These are phyloP conservation scores for Leptodactylus fuscus DNA, from an alignment of 2,113 vertebrate genomes.

Conservation along the genomic window DNA sequence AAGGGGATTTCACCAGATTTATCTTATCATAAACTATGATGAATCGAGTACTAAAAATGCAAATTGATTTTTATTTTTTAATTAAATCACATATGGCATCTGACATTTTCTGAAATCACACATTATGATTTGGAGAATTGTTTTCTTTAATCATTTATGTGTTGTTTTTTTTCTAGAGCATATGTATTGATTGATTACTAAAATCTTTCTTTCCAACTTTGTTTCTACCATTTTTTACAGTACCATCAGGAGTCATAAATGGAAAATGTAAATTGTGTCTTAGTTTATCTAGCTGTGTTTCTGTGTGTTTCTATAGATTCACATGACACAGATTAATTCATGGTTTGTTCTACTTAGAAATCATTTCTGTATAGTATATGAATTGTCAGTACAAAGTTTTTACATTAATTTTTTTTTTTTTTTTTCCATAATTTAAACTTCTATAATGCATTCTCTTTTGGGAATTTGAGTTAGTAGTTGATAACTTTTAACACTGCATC, in stretches of 20 bases:
- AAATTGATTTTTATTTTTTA: slow-evolving; percentile 56
- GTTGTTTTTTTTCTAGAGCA: slow-evolving; percentile 32
- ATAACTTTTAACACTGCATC: too few relatives aligned
- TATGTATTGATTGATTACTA: slow-evolving; percentile 49
- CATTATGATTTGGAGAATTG: slow-evolving; percentile 44
- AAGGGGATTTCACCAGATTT: slow-evolving; percentile 42
- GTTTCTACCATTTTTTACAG: slow-evolving; percentile 22
- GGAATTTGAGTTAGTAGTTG: too few relatives aligned
- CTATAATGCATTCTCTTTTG: neutral
- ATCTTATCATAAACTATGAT: slow-evolving; percentile 52
- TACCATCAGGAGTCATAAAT: slow-evolving; percentile 13
- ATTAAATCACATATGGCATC: slow-evolving; percentile 57
- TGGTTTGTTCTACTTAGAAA: neutral
- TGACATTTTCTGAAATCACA: slow-evolving; percentile 52
- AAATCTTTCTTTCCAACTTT: neutral
- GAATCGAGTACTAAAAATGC: slow-evolving; percentile 51
- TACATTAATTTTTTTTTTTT: neutral
- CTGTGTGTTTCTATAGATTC: neutral
- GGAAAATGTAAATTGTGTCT: slow-evolving; percentile 22
- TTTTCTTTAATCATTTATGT: slow-evolving; percentile 42
- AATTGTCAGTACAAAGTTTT: neutral
- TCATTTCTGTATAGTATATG: neutral
- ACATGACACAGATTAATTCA: slow-evolving; percentile 20
- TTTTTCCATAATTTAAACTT: neutral
- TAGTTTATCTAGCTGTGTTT: neutral